phyloP scores from a whole-genome alignment of 2,113 vertebrate genomes.

The Emydocephalus ijimae region DNA sequence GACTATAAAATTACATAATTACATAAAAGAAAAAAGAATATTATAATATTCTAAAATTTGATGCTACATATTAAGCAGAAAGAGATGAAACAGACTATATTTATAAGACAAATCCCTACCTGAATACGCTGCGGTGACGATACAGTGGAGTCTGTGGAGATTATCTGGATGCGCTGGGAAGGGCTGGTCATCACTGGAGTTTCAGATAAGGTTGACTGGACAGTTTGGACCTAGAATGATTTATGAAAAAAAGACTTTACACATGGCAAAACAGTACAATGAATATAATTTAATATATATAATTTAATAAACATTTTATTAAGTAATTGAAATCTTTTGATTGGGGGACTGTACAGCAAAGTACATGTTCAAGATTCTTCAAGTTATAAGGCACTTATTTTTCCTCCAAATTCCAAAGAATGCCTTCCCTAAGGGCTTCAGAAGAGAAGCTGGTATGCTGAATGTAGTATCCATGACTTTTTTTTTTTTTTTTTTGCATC shows the following conservation, averaged over 20 bases:
- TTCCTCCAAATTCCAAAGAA: background rate
- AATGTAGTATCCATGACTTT: background rate
- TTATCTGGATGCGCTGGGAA: conserved; percentile 90
- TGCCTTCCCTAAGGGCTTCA: background rate
- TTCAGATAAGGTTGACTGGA: conserved; percentile 75
- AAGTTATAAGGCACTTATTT: background rate
- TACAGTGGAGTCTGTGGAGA: conserved; percentile 85
- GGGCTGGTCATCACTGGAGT: conserved; percentile 91
- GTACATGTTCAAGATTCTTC: background rate
- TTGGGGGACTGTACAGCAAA: background rate
- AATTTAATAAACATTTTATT: background rate
- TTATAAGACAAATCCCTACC: conserved; percentile 65
- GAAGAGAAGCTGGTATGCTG: background rate
- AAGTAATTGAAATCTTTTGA: background rate
- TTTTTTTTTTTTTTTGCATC: background rate
- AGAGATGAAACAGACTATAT: background rate
- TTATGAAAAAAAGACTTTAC: background rate
- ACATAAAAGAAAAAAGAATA: background rate
- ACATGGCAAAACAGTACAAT: background rate
- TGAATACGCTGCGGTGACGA: conserved; percentile 89
- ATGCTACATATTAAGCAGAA: background rate
- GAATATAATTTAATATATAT: background rate
- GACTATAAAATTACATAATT: conserved; percentile 8
- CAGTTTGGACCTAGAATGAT: conserved; percentile 68
- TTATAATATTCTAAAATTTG: background rate